Base-by-base conservation (phyloP, 2,888 invertebrate genomes). In the Chrysotoxum bicinctum region DNA sequence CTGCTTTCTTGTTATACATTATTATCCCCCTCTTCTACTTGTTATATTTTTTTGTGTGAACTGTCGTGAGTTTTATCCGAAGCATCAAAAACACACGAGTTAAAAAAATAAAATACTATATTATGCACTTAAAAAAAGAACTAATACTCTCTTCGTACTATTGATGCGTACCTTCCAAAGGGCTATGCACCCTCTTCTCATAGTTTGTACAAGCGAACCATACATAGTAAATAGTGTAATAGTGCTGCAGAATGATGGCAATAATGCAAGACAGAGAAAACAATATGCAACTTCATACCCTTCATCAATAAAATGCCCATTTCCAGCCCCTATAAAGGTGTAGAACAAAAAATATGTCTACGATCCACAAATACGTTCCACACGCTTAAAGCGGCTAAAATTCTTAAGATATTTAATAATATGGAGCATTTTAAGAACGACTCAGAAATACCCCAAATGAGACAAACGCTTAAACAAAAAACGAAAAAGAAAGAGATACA, bases 281-380 rank as follows among this genome's bases (percentile, higher is more conserved):
- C 45, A 16, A 56, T 69, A 43, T 23, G 66, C 19, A 66, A 12
- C 16, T 45, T 48, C n/a, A 35, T 48, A 32, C n/a, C 35, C n/a
- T 9, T 9, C 21, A 50, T 50, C 37, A 40, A 66, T 60, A 43
- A 64, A 43, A 70, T 70, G 16, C 19, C 66, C 66, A 58, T 58
- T 56, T 58, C 10, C 56, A 56, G 48, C 73, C 62, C 73, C 50
- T 73, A 64, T 43, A 40, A 64, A 26, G 14, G 73, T 58, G 58
- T 30, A 68, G 26, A n/a, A 69, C 23, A 30, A 69, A 32, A 54
- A 75, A 77, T 74, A 75, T 81, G 85, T 85, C 85, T 85, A 76
- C 68, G 81, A 76, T 85, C 85, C 81, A 85, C 77, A 74, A 43
- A 77, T 69, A 76, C 62, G 19, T 64, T 85, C 85, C 81, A 85